A percentile compares a stretch with the other conserved stretches of the same genome.
Conservation (phyloP, 2,888 invertebrate genomes). For the Synergus itoensis region DNA sequence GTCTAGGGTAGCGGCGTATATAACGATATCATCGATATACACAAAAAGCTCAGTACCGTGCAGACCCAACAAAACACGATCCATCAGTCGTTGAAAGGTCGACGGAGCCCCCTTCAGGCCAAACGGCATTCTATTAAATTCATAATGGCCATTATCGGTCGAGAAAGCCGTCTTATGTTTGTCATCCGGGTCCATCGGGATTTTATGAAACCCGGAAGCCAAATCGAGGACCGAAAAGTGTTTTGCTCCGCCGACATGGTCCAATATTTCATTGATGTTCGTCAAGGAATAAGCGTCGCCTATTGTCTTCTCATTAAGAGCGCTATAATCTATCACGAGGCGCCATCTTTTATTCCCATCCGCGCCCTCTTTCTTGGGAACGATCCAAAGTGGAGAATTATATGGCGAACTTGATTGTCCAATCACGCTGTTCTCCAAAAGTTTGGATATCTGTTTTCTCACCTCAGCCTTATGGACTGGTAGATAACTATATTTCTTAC, state of each 20-base stretch:
- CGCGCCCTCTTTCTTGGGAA: conserved; percentile 42
- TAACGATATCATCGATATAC: conserved; percentile 50
- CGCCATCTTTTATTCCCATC: conserved; percentile 43
- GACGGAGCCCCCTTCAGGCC: not conserved
- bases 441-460: conserved; percentile 2
- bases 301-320: conserved; percentile 44
- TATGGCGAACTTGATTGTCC: conserved; percentile 24
- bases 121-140: conserved; percentile 51
- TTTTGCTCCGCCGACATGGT: conserved; percentile 46
- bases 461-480: conserved; percentile 3
- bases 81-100: conserved; percentile 23
- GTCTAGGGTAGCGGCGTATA: conserved; percentile 41
- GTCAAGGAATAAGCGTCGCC: too few relatives aligned
- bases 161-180: conserved; percentile 54
- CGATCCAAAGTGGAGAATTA: conserved; percentile 40
- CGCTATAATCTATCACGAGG: conserved; percentile 40
- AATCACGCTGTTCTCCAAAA: conserved; percentile 6
- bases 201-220: conserved; percentile 26
- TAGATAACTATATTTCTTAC: not conserved
- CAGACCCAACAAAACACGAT: not conserved
- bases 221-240: not conserved
- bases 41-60: conserved; percentile 22
- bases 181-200: conserved; percentile 47
- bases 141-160: conserved; percentile 48
- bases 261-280: conserved; percentile 52